phyloP scores from a whole-genome alignment of 2,113 vertebrate species.

The Atrichornis clamosus region DNA sequence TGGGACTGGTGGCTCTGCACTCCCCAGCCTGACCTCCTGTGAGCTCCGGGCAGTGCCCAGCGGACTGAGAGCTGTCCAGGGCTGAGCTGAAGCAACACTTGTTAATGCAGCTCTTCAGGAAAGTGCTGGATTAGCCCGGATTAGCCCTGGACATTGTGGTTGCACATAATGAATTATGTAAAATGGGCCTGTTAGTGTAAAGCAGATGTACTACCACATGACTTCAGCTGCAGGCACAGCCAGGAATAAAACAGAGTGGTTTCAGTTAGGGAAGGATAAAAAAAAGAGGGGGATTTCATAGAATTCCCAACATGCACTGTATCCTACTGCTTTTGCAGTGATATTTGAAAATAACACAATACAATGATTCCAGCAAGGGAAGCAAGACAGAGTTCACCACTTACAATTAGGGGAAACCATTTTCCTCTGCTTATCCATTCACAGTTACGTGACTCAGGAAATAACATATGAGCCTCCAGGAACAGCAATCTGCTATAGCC shows the following conservation, averaged over 20 bases:
- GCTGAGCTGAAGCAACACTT: background rate
- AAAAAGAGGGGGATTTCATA: background rate
- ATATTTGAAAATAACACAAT: background rate
- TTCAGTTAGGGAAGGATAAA: background rate
- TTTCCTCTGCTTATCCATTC: background rate
- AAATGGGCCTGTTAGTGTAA: background rate
- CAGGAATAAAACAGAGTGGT: background rate
- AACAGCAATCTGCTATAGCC: background rate
- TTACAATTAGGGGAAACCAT: background rate
- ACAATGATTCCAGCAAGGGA: background rate
- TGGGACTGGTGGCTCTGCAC: background rate
- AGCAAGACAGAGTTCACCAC: background rate
- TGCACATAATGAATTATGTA: slow-evolving; percentile 42
- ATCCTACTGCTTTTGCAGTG: background rate
- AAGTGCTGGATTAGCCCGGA: slow-evolving; percentile 27
- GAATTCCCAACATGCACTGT: background rate
- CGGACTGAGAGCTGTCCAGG: background rate
- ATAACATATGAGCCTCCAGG: background rate
- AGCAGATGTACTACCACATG: slow-evolving; percentile 28
- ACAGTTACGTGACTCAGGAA: background rate
- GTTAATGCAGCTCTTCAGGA: background rate
- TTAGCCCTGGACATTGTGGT: background rate
- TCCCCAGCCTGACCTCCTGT: background rate
- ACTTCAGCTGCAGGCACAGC: slow-evolving; percentile 25
- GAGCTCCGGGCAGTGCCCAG: accelerated